phyloP scores from a whole-genome alignment of 30 jellyfish, hydroid and myxozoan species.

The Pelagia noctiluca region DNA sequence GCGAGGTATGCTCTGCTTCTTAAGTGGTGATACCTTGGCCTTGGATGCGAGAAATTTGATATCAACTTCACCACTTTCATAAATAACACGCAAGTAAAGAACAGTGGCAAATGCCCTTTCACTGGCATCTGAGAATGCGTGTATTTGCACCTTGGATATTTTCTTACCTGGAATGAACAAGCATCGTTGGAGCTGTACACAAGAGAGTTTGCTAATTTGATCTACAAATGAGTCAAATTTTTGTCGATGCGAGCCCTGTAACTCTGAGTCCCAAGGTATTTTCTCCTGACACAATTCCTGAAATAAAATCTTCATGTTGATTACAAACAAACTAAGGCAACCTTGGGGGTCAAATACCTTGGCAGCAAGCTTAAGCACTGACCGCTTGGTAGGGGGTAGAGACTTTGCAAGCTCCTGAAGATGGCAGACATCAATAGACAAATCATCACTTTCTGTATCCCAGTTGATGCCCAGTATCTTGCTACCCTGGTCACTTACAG shows the following conservation, averaged over 20 bases:
- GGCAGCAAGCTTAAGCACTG: slow-evolving; percentile 76
- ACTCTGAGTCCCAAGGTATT: slow-evolving; percentile 72
- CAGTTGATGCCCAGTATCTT: too few species aligned
- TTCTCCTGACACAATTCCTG: slow-evolving; percentile 72
- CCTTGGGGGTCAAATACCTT: slow-evolving; percentile 89
- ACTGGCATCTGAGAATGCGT: slow-evolving; percentile 79
- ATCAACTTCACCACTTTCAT: slow-evolving; percentile 53
- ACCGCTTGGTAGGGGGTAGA: too few species aligned
- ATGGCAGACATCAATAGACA: too few species aligned
- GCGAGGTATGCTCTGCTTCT: slow-evolving; percentile 69
- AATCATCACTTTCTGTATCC: too few species aligned
- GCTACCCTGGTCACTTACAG: too few species aligned
- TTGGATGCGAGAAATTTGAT: slow-evolving; percentile 67
- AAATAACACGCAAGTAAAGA: slow-evolving; percentile 65
- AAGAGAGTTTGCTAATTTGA: slow-evolving; percentile 10
- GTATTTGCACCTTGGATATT: slow-evolving; percentile 50
- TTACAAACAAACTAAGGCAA: slow-evolving; percentile 38
- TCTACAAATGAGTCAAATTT: slow-evolving; percentile 29
- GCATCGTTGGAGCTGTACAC: slow-evolving; percentile 30
- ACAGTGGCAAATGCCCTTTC: slow-evolving; percentile 69
- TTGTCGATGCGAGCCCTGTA: slow-evolving; percentile 19
- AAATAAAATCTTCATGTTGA: slow-evolving; percentile 55
- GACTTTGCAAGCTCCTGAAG: too few species aligned
- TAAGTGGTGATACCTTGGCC: slow-evolving; percentile 76
- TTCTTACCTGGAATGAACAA: slow-evolving; percentile 3